Evolutionary conservation across 2,888 invertebrate species (phyloP), one percentile per base, ranked within the genome.

Genomic region (Epinotia nisella): DNA sequence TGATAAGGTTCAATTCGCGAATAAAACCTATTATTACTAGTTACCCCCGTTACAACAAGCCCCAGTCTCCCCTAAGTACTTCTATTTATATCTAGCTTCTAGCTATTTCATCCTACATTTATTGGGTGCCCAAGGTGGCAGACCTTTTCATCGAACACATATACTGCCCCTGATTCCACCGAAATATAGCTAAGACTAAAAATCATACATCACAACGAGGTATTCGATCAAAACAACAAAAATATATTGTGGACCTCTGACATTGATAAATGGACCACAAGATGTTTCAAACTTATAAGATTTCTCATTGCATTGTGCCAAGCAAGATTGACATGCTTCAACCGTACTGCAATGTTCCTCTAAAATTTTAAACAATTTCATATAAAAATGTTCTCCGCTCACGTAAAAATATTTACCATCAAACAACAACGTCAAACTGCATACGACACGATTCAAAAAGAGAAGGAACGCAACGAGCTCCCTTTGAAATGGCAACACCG

Each of bases 401-500:
- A 11, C 21, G 39, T 15, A 67, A 72, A 71, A 67, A 61, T 56
- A 17, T 39, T 49, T 61, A 41, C 55, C 39, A 56, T 55, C 66
- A 53, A 55, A 51, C 56, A 41, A 51, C 19, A 19, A 21, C 49
- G 49, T 39, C 67, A 62, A 72, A 72, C 61, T 72, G 62, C 62
- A 68, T 62, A 75, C 67, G 77, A 66, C 70, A 75, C 66, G 70
- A 56, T 71, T 41, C 66, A 75, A 81, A 84, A 81, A 83, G 76
- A 78, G 76, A 83, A 85, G 84, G 83, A 78, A 76, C 78, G 82
- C 75, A 76, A 78, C 82, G 85, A 88, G 80, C 74, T 78, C 80
- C 80, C 80, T 84, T 81, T 82, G 83, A 89, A 90, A 90, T 87
- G 88, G 89, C 90, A 90, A 87, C 90, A 89, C 85, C 90, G 88